These are phyloP conservation scores for Neoarius graeffei DNA, from an alignment of 2,113 vertebrate genomes.

Conservation along the genomic window DNA sequence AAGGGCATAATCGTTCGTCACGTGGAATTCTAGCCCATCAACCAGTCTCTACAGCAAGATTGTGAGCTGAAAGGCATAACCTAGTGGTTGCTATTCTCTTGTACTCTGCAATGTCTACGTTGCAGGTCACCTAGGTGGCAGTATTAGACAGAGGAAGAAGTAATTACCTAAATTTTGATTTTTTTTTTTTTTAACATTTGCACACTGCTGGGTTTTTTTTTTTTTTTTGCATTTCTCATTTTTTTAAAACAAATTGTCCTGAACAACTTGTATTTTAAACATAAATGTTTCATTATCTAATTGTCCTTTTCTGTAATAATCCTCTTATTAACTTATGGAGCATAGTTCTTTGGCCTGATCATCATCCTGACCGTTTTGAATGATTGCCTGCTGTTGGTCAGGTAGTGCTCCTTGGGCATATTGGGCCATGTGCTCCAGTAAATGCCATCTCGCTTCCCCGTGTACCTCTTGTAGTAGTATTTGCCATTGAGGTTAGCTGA, in stretches of 20 bases:
- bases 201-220: background rate
- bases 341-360: conserved; percentile 89
- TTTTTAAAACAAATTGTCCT: background rate
- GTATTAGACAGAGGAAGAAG: conserved; percentile 64
- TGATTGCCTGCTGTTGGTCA: conserved; percentile 81
- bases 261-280: background rate
- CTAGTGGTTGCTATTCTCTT: no score
- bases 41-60: no score
- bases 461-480: conserved; percentile 92
- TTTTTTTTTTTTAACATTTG: background rate
- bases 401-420: conserved; percentile 70
- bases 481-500: conserved; percentile 96
- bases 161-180: background rate
- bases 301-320: background rate
- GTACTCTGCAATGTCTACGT: background rate
- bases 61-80: no score
- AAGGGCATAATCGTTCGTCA: no score
- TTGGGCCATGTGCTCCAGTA: conserved; percentile 96
- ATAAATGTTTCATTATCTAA: conserved; percentile 11
- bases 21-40: no score
- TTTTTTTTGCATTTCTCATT: background rate
- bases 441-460: conserved; percentile 90
- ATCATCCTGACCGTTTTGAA: conserved; percentile 93
- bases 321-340: conserved; percentile 65
- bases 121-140: conserved; percentile 57